Evolutionary conservation across 1,140 invertebrate genomes (phyloP), one percentile per base, ranked within the genome.

Genomic region (Heliconius nattereri): DNA sequence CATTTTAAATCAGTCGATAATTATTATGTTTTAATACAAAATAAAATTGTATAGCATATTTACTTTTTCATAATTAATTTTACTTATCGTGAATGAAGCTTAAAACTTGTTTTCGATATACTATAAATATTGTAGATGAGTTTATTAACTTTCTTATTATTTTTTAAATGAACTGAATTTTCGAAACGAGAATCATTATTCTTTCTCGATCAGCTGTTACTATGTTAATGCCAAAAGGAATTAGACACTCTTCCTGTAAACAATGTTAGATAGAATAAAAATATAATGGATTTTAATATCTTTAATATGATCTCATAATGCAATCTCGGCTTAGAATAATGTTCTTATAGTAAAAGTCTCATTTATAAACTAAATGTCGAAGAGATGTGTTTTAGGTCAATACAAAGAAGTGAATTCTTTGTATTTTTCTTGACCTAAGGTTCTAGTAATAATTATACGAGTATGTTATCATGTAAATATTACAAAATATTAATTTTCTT

Each of bases 301-400:
- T 70, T 60, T 84, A 87, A 89, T 78, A 87, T 92, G 92, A 94
- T 94, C 92, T 94, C 92, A 94, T 83, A 87, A 78, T 81, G 87
- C 86, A 88, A 86, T 90, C 86, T 86, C 87, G 86, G 86, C 82
- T 81, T 89, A 92, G 84, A 73, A 85, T 86, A 85, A 81, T 85
- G 35, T 82, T 74, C 75, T 73, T 72, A 52, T 45, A 60, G 54
- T 72, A 76, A 79, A 71, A 37, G 70, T 73, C 45, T 37, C 75
- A 78, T 73, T 73, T 60, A 80, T 71, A 57, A 80, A 76, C 60
- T 66, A 81, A 72, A 57, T 78, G 84, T 26, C 86, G 84, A 84
- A 83, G 83, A 79, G 87, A 88, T 72, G 16, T 72, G 7, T 37
- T 72, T 72, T 9, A 72, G 71, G 71, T 72, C 29, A 7, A 29